Evolutionary conservation across 2,888 invertebrate genomes (phyloP).

Genomic region (Ganaspis brasiliensis): DNA sequence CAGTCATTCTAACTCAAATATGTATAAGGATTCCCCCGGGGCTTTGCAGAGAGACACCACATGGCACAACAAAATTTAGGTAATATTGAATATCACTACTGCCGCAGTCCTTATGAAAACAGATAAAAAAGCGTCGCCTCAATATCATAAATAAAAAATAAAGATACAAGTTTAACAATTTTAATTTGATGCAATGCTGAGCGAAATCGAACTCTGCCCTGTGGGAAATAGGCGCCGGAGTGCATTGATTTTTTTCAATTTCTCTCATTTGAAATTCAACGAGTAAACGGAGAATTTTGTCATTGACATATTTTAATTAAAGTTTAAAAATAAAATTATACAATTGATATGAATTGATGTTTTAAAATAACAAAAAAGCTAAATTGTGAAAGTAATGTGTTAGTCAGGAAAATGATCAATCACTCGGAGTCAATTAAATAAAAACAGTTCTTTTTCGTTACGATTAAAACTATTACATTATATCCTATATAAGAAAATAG

Average conservation of each 20-base stretch:
- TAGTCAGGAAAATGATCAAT: too few relatives aligned
- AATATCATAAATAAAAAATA: constrained; percentile 15
- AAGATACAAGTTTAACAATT: constrained; percentile 3
- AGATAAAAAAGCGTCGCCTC: constrained; percentile 5
- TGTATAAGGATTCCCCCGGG: constrained; percentile 7
- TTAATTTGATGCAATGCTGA: constrained; percentile 9
- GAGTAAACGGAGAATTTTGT: neutral
- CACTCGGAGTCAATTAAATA: too few relatives aligned
- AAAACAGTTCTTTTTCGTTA: too few relatives aligned
- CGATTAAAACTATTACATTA: too few relatives aligned
- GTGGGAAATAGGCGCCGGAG: neutral
- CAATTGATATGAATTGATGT: neutral
- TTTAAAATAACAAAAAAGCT: too few relatives aligned
- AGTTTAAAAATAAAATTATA: neutral
- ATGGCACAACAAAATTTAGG: constrained; percentile 17
- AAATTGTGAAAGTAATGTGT: too few relatives aligned
- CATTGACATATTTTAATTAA: neutral
- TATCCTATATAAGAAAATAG: too few relatives aligned
- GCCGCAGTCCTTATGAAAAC: constrained; percentile 4
- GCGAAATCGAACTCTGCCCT: constrained; percentile 6
- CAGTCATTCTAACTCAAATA: constrained; percentile 20
- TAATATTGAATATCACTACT: neutral
- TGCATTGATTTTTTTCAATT: neutral
- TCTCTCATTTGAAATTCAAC: neutral
- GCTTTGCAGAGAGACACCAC: neutral